phyloP scores from a whole-genome alignment of 2,888 invertebrate species.

The Tachina grossa region DNA sequence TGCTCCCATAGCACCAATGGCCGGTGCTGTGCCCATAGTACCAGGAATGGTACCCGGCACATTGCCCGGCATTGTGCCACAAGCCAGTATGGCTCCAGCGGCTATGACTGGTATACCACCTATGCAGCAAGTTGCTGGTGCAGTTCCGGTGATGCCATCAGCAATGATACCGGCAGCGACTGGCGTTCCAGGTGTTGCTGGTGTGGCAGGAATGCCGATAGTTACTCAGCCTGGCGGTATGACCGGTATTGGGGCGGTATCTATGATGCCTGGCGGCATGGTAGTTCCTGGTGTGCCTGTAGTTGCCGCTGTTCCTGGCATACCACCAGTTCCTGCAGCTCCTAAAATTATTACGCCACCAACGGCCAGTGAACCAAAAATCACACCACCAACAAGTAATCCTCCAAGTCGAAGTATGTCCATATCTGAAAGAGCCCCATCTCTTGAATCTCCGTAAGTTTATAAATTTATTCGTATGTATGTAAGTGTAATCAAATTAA shows the following conservation, averaged over 20 bases:
- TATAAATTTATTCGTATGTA: neutral
- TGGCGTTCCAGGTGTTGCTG: slow-evolving; percentile 74
- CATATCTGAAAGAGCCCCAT: slow-evolving; percentile 84
- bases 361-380: slow-evolving; percentile 67
- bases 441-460: slow-evolving; percentile 85
- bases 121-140: slow-evolving; percentile 69
- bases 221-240: slow-evolving; percentile 76
- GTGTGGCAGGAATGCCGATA: slow-evolving; percentile 81
- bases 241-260: slow-evolving; percentile 60
- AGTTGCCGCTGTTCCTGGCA: slow-evolving; percentile 68
- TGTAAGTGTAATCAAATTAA: neutral
- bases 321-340: slow-evolving; percentile 71
- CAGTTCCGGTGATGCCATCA: slow-evolving; percentile 69
- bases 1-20: slow-evolving; percentile 61
- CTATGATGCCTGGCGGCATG: slow-evolving; percentile 68
- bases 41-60: slow-evolving; percentile 73
- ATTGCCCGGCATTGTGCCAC: slow-evolving; percentile 72
- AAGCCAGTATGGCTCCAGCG: slow-evolving; percentile 69
- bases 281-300: slow-evolving; percentile 67
- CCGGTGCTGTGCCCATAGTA: slow-evolving; percentile 76
- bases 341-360: slow-evolving; percentile 83
- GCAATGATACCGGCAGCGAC: slow-evolving; percentile 68
- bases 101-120: slow-evolving; percentile 73
- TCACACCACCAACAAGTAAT: slow-evolving; percentile 82
- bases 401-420: slow-evolving; percentile 83